Base-by-base conservation (phyloP, 2,797 vertebrate species). In the Protosalanx chinensis region DNA sequence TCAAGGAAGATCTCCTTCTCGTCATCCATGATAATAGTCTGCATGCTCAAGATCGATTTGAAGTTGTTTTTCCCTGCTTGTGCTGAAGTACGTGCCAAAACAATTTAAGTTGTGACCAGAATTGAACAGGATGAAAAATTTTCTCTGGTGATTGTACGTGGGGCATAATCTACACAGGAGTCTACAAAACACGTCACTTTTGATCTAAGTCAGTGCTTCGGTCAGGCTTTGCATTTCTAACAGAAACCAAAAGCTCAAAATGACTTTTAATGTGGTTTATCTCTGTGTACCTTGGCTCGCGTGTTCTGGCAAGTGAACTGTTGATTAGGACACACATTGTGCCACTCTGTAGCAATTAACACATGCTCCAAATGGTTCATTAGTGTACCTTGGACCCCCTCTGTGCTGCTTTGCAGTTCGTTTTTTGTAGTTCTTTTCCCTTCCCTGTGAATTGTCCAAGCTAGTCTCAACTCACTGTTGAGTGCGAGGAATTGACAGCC, bases 301-400 rank as follows among this genome's bases (percentile, higher is more conserved):
- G 53, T n/a, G 3, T 7, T 68, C 41, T 58, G 62, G 73, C 82
- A 80, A 53, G 63, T 23, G 67, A 89, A 80, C 87, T 83, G 88
- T 88, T 89, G 86, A 91, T 91, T 89, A 83, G 27, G 37, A 60
- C 27, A n/a, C 71, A 56, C 77, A 67, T 78, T 75, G 68, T 71
- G 64, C 49, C 65, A 67, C 76, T 73, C 73, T 57, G 61, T 72
- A 75, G 77, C 84, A 91, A 90, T 92, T 91, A 92, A 83, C 89
- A 88, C 81, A 81, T 83, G 84, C 87, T 78, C 53, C 73, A 59
- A 82, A 86, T 83, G 82, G 84, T 80, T 91, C 90, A 91, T 90
- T 81, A 82, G 62, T 79, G 82, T 87, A 76, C 84, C 85, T 79
- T 69, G 56, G 51, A 71, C 67, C 20, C 77, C 73, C 53, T 32